A percentile compares a stretch with the other conserved stretches of the same genome.
phyloP scores from a whole-genome alignment of 23 tunicate genomes.

The Botrylloides violaceus region DNA sequence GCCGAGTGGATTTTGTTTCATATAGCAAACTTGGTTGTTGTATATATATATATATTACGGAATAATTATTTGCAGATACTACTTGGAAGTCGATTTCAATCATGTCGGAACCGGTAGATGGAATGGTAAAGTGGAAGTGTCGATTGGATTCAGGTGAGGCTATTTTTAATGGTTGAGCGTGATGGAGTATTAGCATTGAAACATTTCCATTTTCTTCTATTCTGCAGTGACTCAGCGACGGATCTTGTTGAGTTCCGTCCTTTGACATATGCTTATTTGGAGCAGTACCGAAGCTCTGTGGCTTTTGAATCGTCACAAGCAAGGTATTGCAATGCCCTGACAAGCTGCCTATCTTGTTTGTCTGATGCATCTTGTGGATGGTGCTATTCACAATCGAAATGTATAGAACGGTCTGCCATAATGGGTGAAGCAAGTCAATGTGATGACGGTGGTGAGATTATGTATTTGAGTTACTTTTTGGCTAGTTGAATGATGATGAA shows the following conservation, averaged over 20 bases:
- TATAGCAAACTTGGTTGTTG: too few relatives aligned
- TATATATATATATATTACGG: too few relatives aligned
- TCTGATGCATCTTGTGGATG: constrained; percentile 59
- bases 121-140: constrained; percentile 12
- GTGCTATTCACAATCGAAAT: constrained; percentile 20
- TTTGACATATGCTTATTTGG: constrained; percentile 30
- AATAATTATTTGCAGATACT: constrained; percentile 1
- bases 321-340: constrained; percentile 23
- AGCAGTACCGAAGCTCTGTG: constrained; percentile 37
- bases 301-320: background rate
- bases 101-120: constrained; percentile 1
- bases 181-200: too few relatives aligned
- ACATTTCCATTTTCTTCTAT: too few relatives aligned
- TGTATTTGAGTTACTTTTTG: too few relatives aligned
- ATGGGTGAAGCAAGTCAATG: too few relatives aligned
- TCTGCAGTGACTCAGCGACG: background rate
- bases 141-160: background rate
- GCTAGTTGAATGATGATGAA: too few relatives aligned
- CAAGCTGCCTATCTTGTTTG: constrained; percentile 37
- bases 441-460: too few relatives aligned
- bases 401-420: background rate
- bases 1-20: too few relatives aligned
- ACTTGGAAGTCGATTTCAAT: constrained; percentile 1
- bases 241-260: background rate
- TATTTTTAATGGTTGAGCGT: too few relatives aligned